Base-by-base conservation (phyloP, 1,140 invertebrate genomes). In the Drosophila hydei region DNA sequence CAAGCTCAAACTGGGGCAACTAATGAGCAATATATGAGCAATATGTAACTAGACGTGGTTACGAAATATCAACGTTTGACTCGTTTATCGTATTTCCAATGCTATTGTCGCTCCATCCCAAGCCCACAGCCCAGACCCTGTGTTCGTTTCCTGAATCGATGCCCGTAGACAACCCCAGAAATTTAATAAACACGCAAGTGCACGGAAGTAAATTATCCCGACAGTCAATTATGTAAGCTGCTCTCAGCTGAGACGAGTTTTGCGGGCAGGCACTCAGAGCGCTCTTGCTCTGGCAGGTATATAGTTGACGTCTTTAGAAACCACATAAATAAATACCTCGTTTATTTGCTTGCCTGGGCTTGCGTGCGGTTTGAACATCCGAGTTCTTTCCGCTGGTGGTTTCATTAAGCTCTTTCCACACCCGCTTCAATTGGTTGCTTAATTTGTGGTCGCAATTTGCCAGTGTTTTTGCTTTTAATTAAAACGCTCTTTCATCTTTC, bases 101-200 rank as follows among this genome's bases (percentile, higher is more conserved):
- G 63, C 36, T 27, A 47, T 63, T 68, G 65, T 45, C 60, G 54
- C 42, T 45, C 30, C 38, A 27, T 14, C 43, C 12, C 9, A 40
- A 6, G 5, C 11, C 33, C 21, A 4, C 19, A 2, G 9, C 38
- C 19, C 7, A 18, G 38, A 14, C 25, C 43, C 9, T 3, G 42
- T 23, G 12, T 45, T 14, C 59, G 23, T 38, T 62, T 45, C 16
- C 51, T 40, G 83, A 87, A 87, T 88, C 83, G 88, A 87, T 88
- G 81, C 72, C 54, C 67, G 50, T 45, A 79, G 78, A 89, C 83
- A 88, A 69, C 65, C 84, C 78, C 64, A 77, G 75, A 79, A 88
- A 88, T 88, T 88, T 88, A 88, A 88, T 88, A 88, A 88, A 88
- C 83, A 88, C 83, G 83, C 83, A 88, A 88, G 78, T 88, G 84